These are phyloP conservation scores for Pterocles orientalis DNA, from an alignment of 2,113 vertebrate species.

Conservation along the genomic window DNA sequence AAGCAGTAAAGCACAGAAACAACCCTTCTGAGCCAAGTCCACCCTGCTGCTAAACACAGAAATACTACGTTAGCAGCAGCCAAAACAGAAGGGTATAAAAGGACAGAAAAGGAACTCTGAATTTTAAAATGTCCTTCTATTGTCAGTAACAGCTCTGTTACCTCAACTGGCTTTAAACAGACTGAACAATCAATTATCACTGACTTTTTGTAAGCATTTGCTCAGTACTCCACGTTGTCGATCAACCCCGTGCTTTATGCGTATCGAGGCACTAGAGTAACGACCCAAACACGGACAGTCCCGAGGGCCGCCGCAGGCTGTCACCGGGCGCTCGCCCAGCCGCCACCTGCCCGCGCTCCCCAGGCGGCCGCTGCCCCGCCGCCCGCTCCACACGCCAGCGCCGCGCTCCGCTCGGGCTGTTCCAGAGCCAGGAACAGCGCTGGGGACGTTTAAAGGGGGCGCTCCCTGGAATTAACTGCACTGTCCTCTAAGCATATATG, in stretches of 20 bases:
- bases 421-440: rapidly evolving
- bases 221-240: neutral
- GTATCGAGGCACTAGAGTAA: neutral
- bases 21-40: neutral
- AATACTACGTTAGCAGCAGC: rapidly evolving
- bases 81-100: rapidly evolving
- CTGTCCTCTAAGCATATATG: rapidly evolving
- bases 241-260: neutral
- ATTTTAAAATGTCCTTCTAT: neutral
- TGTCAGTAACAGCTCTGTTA: neutral
- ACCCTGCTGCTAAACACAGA: neutral
- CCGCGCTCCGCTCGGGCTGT: neutral
- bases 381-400: neutral
- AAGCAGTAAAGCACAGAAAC: neutral
- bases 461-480: neutral
- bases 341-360: too few species aligned
- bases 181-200: neutral
- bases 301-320: too few species aligned
- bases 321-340: too few species aligned
- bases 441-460: neutral
- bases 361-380: neutral
- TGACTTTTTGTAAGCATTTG: neutral
- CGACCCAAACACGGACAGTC: rapidly evolving
- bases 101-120: neutral
- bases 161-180: neutral